Evolutionary conservation across 1,140 invertebrate genomes (phyloP).

Genomic region (Drosophila busckii): DNA sequence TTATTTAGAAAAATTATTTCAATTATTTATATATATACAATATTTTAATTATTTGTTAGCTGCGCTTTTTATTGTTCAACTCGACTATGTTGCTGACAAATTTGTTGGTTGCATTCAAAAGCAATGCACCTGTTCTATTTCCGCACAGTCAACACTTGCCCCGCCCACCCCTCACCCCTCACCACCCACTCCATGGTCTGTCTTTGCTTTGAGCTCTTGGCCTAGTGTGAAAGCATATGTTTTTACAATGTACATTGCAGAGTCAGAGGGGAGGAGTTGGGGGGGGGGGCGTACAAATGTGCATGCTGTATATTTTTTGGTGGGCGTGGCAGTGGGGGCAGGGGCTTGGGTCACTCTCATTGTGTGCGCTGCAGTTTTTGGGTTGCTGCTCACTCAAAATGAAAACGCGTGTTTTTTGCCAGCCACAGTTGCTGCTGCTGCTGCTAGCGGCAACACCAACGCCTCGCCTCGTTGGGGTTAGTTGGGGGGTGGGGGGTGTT

Average conservation of each 20-base stretch:
- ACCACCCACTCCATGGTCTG: too few species aligned
- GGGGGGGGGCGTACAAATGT: background rate
- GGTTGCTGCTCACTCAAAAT: slow-evolving; percentile 56
- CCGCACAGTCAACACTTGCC: too few species aligned
- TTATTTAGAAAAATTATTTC: too few species aligned
- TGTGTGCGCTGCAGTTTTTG: slow-evolving; percentile 51
- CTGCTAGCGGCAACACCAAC: slow-evolving; percentile 16
- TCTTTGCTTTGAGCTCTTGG: background rate
- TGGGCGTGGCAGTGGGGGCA: background rate
- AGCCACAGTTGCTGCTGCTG: slow-evolving; percentile 22
- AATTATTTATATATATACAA: too few species aligned
- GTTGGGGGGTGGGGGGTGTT: background rate
- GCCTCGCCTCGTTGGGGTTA: slow-evolving; percentile 7
- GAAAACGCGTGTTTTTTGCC: slow-evolving; percentile 59
- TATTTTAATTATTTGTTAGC: too few species aligned
- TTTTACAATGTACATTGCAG: slow-evolving; percentile 46
- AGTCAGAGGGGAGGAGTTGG: background rate
- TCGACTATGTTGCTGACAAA: too few species aligned
- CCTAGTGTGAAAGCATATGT: slow-evolving; percentile 73
- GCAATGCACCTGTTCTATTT: slow-evolving; percentile 20
- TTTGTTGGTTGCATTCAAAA: slow-evolving; percentile 16
- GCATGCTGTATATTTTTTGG: background rate
- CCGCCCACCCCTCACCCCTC: background rate
- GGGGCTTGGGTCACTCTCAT: slow-evolving; percentile 35
- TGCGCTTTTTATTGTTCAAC: too few species aligned